These are phyloP conservation scores for Ectemnius cavifrons DNA, from an alignment of 2,888 invertebrate genomes.

Conservation along the genomic window DNA sequence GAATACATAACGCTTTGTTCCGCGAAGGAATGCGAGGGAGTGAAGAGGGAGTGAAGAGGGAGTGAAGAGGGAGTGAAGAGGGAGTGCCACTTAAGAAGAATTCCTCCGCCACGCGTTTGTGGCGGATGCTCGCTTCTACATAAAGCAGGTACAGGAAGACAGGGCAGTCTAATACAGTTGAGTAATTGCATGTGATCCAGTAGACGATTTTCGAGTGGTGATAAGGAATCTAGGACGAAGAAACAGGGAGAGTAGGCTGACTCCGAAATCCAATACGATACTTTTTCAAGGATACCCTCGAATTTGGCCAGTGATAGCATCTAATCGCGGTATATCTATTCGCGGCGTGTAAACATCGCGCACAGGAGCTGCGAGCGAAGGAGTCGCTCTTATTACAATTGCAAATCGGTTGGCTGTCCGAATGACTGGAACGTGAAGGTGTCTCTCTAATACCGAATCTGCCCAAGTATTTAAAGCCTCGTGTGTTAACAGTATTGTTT, in stretches of 20 bases:
- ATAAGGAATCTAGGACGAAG: too few species aligned
- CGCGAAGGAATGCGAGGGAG: slow-evolving; percentile 31
- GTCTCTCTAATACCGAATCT: too few species aligned
- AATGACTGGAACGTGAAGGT: too few species aligned
- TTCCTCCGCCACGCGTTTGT: slow-evolving; percentile 19
- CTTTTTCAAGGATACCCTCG: slow-evolving; percentile 7
- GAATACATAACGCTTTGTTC: slow-evolving; percentile 41
- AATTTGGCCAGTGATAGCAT: not conserved
- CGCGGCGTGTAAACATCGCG: not conserved
- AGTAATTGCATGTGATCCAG: too few species aligned
- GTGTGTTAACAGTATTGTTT: not conserved
- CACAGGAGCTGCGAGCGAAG: not conserved
- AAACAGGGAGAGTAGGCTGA: too few species aligned
- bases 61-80: slow-evolving; percentile 30
- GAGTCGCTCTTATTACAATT: not conserved
- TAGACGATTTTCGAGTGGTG: too few species aligned
- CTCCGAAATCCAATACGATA: not conserved
- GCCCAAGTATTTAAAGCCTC: too few species aligned
- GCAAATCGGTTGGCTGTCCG: not conserved
- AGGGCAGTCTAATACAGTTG: not conserved
- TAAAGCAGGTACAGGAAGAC: not conserved
- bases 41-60: slow-evolving; percentile 40
- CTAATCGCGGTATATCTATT: slow-evolving; percentile 30
- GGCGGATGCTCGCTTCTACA: not conserved
- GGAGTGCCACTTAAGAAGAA: slow-evolving; percentile 44